Evolutionary conservation across 2,113 vertebrate species (phyloP).

Genomic region (Sylvietta virens): DNA sequence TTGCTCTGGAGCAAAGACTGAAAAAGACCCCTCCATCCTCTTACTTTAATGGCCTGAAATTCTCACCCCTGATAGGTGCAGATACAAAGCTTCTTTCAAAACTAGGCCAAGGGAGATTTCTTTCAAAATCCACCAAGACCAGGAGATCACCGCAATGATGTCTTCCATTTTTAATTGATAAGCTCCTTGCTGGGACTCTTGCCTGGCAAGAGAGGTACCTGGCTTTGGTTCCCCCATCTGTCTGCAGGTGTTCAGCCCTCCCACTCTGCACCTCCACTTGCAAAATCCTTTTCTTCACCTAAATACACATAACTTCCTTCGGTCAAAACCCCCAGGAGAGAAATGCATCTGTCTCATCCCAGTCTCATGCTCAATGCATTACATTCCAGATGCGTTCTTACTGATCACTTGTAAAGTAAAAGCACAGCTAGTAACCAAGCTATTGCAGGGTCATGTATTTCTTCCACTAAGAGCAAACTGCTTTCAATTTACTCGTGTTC

Average conservation of each 20-base stretch:
- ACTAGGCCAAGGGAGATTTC: background rate
- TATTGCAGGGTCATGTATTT: background rate
- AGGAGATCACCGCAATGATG: background rate
- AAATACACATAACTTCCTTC: fast-evolving
- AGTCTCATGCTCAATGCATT: background rate
- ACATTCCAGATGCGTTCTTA: background rate
- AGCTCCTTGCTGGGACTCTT: background rate
- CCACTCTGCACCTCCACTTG: background rate
- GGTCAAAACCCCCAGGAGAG: background rate
- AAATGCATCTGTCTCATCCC: background rate
- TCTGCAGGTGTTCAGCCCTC: background rate
- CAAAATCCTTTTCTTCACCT: background rate
- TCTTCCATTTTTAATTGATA: background rate
- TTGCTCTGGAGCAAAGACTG: background rate
- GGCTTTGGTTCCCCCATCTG: background rate
- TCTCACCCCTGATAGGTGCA: background rate
- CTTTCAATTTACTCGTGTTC: background rate
- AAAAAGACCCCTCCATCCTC: background rate
- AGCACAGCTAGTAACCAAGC: background rate
- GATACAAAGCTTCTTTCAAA: background rate
- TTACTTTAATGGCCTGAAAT: background rate
- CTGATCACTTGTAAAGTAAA: background rate
- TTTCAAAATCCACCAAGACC: background rate
- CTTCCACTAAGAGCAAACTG: background rate
- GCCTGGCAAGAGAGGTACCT: background rate